These are phyloP conservation scores for Lepidurus arcticus DNA, from an alignment of 1,140 invertebrate genomes.

Conservation along the genomic window DNA sequence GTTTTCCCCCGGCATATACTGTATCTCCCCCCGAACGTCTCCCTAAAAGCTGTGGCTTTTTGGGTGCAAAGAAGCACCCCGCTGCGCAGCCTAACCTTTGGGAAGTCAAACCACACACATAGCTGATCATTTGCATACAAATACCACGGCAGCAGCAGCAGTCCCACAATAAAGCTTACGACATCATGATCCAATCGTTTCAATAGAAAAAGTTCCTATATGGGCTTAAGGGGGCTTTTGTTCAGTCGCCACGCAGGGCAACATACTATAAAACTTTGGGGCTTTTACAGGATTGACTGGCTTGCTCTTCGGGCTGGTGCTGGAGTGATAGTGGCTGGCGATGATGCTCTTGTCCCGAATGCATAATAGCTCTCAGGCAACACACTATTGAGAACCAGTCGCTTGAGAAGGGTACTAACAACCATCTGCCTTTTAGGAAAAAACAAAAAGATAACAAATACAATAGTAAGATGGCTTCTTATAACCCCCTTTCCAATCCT, in stretches of 20 bases:
- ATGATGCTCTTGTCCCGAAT: constrained; percentile 18
- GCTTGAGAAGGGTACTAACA: neutral
- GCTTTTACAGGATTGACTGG: neutral
- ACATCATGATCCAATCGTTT: neutral
- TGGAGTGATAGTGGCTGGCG: neutral
- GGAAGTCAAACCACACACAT: constrained; percentile 18
- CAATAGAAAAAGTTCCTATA: constrained; percentile 13
- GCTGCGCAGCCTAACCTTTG: neutral
- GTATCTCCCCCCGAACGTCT: neutral
- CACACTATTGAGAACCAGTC: neutral
- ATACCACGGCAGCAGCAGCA: neutral
- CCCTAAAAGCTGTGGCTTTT: constrained; percentile 6
- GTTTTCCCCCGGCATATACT: neutral
- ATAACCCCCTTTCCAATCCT: neutral
- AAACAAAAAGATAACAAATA: neutral
- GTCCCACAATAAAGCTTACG: neutral
- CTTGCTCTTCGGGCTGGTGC: neutral
- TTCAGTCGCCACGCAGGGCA: neutral
- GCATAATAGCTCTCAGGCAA: neutral
- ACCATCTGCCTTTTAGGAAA: constrained; percentile 4
- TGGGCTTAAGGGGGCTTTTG: neutral
- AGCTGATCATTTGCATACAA: constrained; percentile 15
- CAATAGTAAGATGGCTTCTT: neutral
- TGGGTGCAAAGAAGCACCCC: constrained; percentile 14
- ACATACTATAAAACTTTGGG: neutral